Percentiles rank a stretch among this genome's conserved stretches.
Evolutionary conservation across 2,888 invertebrate genomes (phyloP).

Genomic region (Aphodius sticticus): DNA sequence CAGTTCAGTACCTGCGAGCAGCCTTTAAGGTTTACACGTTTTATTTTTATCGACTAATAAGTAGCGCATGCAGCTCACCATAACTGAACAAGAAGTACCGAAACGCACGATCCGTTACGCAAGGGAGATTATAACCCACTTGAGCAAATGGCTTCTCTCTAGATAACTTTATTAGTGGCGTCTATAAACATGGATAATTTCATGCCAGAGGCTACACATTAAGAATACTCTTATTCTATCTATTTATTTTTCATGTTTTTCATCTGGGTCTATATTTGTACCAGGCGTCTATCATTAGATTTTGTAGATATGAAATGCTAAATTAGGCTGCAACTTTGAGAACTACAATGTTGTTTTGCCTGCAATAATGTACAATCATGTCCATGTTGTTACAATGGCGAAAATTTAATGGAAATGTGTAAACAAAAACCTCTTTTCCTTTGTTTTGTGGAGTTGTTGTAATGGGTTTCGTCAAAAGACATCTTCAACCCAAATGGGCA

Average conservation of each 20-base stretch:
- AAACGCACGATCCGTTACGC: constrained; percentile 4
- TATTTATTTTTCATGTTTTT: not conserved
- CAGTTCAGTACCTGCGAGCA: not conserved
- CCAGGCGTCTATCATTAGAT: not conserved
- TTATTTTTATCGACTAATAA: constrained; percentile 4
- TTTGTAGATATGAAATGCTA: not conserved
- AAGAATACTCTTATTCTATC: not conserved
- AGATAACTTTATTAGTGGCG: not conserved
- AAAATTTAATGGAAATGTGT: too few species aligned
- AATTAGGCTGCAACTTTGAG: not conserved
- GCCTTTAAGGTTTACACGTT: not conserved
- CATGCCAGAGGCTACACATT: not conserved
- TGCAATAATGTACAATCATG: too few species aligned
- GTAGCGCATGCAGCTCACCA: constrained; percentile 4
- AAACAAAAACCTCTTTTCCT: too few species aligned
- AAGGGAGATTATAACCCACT: constrained; percentile 4
- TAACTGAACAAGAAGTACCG: not conserved
- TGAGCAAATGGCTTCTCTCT: constrained; percentile 4
- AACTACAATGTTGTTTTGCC: not conserved
- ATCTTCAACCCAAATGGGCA: too few species aligned
- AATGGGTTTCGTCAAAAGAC: too few species aligned
- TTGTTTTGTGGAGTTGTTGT: too few species aligned
- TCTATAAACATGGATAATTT: not conserved
- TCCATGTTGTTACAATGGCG: too few species aligned
- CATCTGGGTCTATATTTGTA: not conserved